phyloP scores from a whole-genome alignment of 2,888 invertebrate genomes.

The Xestia rhomboidea region DNA sequence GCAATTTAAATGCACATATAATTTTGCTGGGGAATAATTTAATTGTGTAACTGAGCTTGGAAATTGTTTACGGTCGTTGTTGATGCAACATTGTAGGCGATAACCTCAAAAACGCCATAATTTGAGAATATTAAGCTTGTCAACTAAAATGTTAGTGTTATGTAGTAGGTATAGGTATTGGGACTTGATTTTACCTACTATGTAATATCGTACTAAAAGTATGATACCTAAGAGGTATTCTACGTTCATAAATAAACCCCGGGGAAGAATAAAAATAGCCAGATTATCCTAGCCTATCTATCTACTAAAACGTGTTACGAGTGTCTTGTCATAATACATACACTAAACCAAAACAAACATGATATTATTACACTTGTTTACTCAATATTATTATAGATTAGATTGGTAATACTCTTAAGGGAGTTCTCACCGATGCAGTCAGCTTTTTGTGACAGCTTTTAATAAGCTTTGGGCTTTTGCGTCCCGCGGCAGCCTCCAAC shows the following conservation, averaged over 20 bases:
- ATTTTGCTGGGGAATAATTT: constrained; percentile 56
- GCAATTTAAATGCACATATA: constrained; percentile 65
- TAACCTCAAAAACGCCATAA: background rate
- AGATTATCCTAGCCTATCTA: background rate
- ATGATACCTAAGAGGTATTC: background rate
- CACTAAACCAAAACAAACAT: constrained; percentile 4
- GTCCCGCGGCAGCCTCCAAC: constrained; percentile 72
- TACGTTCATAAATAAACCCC: background rate
- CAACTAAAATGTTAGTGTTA: background rate
- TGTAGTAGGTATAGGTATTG: background rate
- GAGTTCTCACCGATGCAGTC: constrained; percentile 73
- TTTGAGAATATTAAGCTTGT: background rate
- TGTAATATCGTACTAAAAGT: background rate
- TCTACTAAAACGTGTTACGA: background rate
- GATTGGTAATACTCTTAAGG: constrained; percentile 73
- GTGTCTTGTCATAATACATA: background rate
- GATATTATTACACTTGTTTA: constrained; percentile 33
- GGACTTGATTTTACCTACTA: background rate
- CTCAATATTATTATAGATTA: constrained; percentile 72
- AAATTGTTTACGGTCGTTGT: constrained; percentile 26
- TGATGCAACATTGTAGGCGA: constrained; percentile 16
- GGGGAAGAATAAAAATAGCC: background rate
- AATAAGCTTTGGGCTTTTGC: constrained; percentile 87
- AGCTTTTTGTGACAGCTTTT: constrained; percentile 86
- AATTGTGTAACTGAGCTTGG: constrained; percentile 39